phyloP scores from a whole-genome alignment of 2,888 invertebrate genomes.

The Lobophora halterata region DNA sequence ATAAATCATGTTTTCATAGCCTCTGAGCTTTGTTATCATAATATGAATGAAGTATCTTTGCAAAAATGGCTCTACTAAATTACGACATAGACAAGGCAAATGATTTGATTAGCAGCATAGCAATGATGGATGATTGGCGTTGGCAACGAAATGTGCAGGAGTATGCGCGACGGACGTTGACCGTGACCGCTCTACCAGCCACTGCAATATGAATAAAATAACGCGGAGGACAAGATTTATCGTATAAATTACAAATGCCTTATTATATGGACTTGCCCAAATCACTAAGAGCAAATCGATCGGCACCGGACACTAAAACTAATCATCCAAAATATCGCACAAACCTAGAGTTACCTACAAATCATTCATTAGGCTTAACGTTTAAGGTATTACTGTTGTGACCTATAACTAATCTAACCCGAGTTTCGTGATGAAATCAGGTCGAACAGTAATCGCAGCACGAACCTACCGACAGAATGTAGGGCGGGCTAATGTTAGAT shows the following conservation, averaged over 20 bases:
- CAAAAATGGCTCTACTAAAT: too few relatives aligned
- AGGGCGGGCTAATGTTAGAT: constrained; percentile 73
- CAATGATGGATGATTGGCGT: constrained; percentile 27
- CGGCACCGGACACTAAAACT: too few relatives aligned
- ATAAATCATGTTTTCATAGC: constrained; percentile 1
- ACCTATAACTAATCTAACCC: constrained; percentile 34
- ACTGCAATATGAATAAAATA: constrained; percentile 8
- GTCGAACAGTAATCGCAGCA: constrained; percentile 60
- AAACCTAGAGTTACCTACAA: neutral
- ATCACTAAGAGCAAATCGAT: too few relatives aligned
- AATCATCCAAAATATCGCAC: neutral
- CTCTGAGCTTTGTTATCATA: too few relatives aligned
- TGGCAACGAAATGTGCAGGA: constrained; percentile 28
- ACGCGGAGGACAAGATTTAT: neutral
- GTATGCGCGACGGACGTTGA: constrained; percentile 30
- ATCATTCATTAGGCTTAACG: neutral
- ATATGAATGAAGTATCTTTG: too few relatives aligned
- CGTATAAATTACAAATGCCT: neutral
- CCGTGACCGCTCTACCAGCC: constrained; percentile 35
- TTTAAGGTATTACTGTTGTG: neutral
- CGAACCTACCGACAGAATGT: constrained; percentile 67
- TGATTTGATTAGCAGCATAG: constrained; percentile 32
- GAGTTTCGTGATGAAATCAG: constrained; percentile 59
- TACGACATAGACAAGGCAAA: neutral
- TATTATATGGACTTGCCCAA: too few relatives aligned